These are phyloP conservation scores for Alligator mississippiensis DNA, from an alignment of 2,113 vertebrate genomes.

Conservation along the genomic window DNA sequence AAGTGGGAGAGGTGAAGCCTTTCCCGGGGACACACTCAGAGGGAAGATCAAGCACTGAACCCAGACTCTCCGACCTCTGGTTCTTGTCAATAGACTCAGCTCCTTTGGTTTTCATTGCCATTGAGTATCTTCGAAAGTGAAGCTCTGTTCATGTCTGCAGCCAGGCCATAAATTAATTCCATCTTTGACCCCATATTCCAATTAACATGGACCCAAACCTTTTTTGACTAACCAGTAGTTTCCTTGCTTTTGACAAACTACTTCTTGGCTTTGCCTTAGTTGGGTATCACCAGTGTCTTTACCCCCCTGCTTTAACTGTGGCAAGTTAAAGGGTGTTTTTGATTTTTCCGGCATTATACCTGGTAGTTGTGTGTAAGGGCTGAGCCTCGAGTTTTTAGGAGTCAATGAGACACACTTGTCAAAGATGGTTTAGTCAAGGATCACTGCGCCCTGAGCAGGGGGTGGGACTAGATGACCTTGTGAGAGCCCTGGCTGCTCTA, in stretches of 20 bases:
- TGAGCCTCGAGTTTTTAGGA: too few relatives aligned
- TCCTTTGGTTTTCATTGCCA: neutral
- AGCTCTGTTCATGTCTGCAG: neutral
- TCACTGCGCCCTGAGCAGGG: too few relatives aligned
- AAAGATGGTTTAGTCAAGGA: too few relatives aligned
- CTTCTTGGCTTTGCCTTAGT: neutral
- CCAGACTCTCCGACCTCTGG: neutral
- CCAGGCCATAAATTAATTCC: neutral
- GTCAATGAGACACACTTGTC: too few relatives aligned
- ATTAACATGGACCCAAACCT: neutral
- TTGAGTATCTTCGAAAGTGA: neutral
- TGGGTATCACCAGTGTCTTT: too few relatives aligned
- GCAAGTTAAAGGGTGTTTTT: too few relatives aligned
- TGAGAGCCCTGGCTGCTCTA: too few relatives aligned
- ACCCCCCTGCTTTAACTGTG: too few relatives aligned
- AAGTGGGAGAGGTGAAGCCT: neutral
- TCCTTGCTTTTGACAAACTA: too few relatives aligned
- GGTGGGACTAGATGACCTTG: too few relatives aligned
- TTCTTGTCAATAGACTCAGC: neutral
- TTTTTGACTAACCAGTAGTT: rapidly evolving
- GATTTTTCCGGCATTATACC: too few relatives aligned
- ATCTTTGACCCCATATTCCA: neutral
- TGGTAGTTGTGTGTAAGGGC: too few relatives aligned
- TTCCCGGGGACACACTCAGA: neutral
- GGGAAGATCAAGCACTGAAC: neutral